A percentile compares a stretch with the other conserved stretches of the same genome.
phyloP scores from a whole-genome alignment of 2,113 vertebrate species.

The Paedocypris sp. region DNA sequence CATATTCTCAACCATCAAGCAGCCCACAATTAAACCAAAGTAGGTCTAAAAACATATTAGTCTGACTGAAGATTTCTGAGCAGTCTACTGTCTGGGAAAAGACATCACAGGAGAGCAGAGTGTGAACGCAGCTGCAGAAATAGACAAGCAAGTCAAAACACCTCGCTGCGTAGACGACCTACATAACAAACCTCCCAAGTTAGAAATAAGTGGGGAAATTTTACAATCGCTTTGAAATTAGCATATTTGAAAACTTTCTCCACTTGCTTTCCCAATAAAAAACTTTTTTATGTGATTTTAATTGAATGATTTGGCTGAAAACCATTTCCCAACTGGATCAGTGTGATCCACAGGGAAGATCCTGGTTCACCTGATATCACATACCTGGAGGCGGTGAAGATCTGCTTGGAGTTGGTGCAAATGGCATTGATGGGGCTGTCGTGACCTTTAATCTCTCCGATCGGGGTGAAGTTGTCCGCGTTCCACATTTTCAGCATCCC shows the following conservation, averaged over 20 bases:
- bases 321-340: too few species aligned
- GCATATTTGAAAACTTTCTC: neutral
- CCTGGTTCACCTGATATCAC: too few species aligned
- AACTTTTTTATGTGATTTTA: too few species aligned
- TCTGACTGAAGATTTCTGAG: conserved; percentile 4
- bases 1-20: neutral
- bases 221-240: neutral
- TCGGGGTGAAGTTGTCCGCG: conserved; percentile 83
- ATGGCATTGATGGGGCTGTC: conserved; percentile 94
- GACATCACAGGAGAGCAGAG: neutral
- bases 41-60: conserved; percentile 14
- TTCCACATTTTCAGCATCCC: conserved; percentile 95
- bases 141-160: neutral
- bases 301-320: too few species aligned
- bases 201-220: neutral
- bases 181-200: neutral
- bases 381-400: conserved; percentile 95
- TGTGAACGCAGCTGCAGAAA: neutral
- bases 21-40: neutral
- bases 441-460: conserved; percentile 88
- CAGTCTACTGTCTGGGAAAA: conserved; percentile 12
- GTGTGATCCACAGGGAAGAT: too few species aligned
- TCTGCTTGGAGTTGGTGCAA: conserved; percentile 86
- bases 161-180: neutral
- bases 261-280: neutral